Base-by-base conservation (phyloP, 2,888 invertebrate genomes). In the Coenonympha arcania region DNA sequence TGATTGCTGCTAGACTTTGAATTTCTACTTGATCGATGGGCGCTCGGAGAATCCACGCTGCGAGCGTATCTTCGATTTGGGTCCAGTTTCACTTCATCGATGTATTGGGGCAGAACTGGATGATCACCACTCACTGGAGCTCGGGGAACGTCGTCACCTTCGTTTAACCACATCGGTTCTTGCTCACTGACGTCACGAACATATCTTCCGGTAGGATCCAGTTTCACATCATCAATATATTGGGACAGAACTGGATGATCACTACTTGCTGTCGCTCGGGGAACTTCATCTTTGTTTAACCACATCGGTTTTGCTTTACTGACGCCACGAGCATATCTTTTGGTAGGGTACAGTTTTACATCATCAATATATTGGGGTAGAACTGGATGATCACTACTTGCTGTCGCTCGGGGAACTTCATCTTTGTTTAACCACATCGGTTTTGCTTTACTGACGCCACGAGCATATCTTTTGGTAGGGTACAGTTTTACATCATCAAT, bases 31-130 rank as follows among this genome's bases (percentile, higher is more conserved):
- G 64, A 62, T 18, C 64, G 60, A 33, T 56, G 69, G 6, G 67
- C 66, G 45, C 69, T 68, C 0, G 65, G 66, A 3, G 64, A 73
- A 50, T 68, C 68, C 4, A 63, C 55, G 52, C 64, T 73, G 44
- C 64, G 68, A 22, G 58, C 68, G n/a, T 46, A 47, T 39, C 51
- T 51, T 36, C 34, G 26, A 13, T 55, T 55, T 6, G 53, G 53
- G 15, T 58, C 56, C 3, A 57, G 2, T n/a, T 48, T 53, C 1
- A 58, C 30, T 11, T 57, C 52, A 13, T 56, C 56, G 18, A 56
- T 55, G 11, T 44, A 42, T 4, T 34, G 19, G 8, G 53, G 51
- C 15, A 52, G 31, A 9, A 51, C n/a, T 15, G 57, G 55, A 5
- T 46, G 36, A 13, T 47, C 46, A 8, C 55, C 42, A n/a, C 43